Percentiles rank a stretch among this genome's conserved stretches.
phyloP scores from a whole-genome alignment of 2,113 vertebrate genomes.

The Phylloscopus trochiloides region DNA sequence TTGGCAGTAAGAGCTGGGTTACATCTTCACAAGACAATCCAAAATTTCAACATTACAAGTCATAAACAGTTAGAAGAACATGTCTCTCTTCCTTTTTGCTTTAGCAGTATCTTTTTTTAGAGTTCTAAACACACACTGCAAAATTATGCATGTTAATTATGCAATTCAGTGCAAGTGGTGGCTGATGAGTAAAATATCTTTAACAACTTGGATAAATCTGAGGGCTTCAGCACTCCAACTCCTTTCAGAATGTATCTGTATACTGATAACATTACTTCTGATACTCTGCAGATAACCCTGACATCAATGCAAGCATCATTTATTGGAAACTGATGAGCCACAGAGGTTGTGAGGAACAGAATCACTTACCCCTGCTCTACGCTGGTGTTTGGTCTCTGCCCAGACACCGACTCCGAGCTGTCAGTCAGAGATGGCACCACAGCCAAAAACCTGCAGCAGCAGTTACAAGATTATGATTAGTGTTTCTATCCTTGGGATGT shows the following conservation, averaged over 20 bases:
- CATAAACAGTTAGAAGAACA: neutral
- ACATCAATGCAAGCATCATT: neutral
- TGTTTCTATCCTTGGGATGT: fast-evolving
- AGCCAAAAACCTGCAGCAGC: slow-evolving; percentile 87
- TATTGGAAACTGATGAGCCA: neutral
- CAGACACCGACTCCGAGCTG: slow-evolving; percentile 96
- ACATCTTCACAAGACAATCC: neutral
- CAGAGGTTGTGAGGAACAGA: neutral
- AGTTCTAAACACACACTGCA: neutral
- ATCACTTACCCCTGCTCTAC: slow-evolving; percentile 91
- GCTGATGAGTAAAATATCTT: neutral
- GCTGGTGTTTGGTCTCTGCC: slow-evolving; percentile 96
- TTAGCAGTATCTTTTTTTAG: neutral
- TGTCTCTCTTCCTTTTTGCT: neutral
- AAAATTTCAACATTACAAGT: neutral
- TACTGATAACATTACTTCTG: fast-evolving
- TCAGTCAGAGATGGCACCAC: slow-evolving; percentile 96
- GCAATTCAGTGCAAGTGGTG: neutral
- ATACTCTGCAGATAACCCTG: neutral
- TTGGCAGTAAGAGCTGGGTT: neutral
- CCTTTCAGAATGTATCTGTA: neutral
- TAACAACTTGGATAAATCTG: neutral
- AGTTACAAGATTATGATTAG: neutral
- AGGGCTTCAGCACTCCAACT: neutral
- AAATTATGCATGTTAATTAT: neutral